A percentile compares a stretch with the other conserved stretches of the same genome.
These are phyloP conservation scores for Acronicta leporina DNA, from an alignment of 2,888 invertebrate species.

Conservation along the genomic window DNA sequence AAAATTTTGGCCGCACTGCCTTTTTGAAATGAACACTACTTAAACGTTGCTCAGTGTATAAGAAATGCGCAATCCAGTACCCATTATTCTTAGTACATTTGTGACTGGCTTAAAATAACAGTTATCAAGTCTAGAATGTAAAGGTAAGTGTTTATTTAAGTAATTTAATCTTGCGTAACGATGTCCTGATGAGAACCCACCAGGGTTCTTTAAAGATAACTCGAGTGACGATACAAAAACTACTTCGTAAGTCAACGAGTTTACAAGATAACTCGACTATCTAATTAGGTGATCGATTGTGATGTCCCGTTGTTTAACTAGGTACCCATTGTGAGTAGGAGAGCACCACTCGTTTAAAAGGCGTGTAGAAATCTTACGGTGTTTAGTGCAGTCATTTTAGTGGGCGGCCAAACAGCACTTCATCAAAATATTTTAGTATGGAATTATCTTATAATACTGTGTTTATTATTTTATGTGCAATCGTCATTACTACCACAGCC, in stretches of 20 bases:
- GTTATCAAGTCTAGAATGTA: too few species aligned
- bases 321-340: conserved; percentile 29
- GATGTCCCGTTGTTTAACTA: conserved; percentile 64
- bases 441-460: conserved; percentile 22
- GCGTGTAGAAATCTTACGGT: conserved; percentile 45
- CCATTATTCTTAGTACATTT: too few species aligned
- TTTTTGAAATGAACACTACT: too few species aligned
- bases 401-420: conserved; percentile 23
- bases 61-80: too few species aligned
- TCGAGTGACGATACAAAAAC: conserved; percentile 61
- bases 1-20: too few species aligned
- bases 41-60: too few species aligned
- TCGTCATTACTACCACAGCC: conserved; percentile 54
- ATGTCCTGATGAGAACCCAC: conserved; percentile 64
- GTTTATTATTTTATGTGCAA: conserved; percentile 28
- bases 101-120: too few species aligned
- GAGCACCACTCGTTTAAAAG: conserved; percentile 53
- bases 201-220: conserved; percentile 71
- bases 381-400: conserved; percentile 54
- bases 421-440: conserved; percentile 22
- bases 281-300: conserved; percentile 79
- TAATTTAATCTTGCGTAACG: background rate
- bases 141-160: too few species aligned
- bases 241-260: conserved; percentile 69
- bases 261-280: conserved; percentile 72